Evolutionary conservation across 30 jellyfish, hydroid and myxozoan genomes (phyloP).

Genomic region (Mastigias papua): DNA sequence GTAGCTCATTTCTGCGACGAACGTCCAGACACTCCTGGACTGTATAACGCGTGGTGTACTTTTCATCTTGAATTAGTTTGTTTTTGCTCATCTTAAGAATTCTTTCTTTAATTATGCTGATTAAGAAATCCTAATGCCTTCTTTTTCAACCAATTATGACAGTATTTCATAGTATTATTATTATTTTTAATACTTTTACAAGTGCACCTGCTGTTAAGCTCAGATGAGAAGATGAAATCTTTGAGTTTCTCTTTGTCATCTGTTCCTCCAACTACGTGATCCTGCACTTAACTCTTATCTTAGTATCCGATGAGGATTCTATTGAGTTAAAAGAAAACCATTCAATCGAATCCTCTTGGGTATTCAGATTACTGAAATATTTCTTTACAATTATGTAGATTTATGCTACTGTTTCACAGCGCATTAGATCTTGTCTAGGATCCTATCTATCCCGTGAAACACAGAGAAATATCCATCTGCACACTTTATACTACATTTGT

Average conservation of each 20-base stretch:
- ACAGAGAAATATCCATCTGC: too few species aligned
- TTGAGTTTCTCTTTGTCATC: not conserved
- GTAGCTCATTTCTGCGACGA: not conserved
- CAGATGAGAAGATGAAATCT: not conserved
- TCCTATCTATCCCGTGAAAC: too few species aligned
- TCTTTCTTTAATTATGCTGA: not conserved
- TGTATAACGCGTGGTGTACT: not conserved
- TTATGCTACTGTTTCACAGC: too few species aligned
- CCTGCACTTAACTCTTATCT: not conserved
- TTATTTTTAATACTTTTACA: not conserved
- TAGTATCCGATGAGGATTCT: not conserved
- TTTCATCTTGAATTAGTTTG: not conserved
- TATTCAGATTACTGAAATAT: too few species aligned
- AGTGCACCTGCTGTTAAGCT: slow-evolving; percentile 6
- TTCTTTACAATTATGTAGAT: too few species aligned
- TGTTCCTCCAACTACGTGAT: not conserved
- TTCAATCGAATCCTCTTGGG: too few species aligned
- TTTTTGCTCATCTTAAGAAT: not conserved
- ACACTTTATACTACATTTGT: too few species aligned
- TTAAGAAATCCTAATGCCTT: not conserved
- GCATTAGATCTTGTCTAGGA: too few species aligned
- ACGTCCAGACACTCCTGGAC: not conserved
- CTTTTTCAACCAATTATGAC: not conserved
- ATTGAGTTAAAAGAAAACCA: too few species aligned
- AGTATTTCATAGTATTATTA: not conserved